Evolutionary conservation across 2,888 invertebrate species (phyloP), one percentile per base, ranked within the genome.

Genomic region (Ctenicera cuprea): DNA sequence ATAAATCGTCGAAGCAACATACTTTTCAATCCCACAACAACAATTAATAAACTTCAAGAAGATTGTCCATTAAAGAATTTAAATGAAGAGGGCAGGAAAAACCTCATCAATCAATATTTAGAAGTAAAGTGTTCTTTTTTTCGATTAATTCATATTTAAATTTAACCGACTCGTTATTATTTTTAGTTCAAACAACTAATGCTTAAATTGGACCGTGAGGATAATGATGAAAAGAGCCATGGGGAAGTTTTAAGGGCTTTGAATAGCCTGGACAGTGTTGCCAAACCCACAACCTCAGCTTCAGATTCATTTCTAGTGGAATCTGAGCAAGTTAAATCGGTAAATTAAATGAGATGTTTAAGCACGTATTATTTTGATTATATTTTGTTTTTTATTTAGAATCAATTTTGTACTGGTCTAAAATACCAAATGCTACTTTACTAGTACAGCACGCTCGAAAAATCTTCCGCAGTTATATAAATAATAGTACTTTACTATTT

Each of bases 1-100:
- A 91, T 97, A 68, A 94, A 92, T 76, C 91, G 98, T 76, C 93
- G 94, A 84, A 91, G 89, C 77, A 94, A 94, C 83, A 89, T 93
- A 12, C 89, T 91, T 78, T 98, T 98, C 87, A 94, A 94, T 87
- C 98, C 98, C n/a, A 94, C 94, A 86, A 92, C 93, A 52, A 97
- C 95, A 14, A 88, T 98, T 78, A 93, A 94, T 81, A 93, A 94
- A 84, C 89, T 97, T 69, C 91, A 91, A 78, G 92, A 92, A 80
- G 89, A 89, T 30, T 87, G 87, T 64, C 88, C 88, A 30, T 89
- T 65, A 89, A 90, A 61, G 89, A 87, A 73, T n/a, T 89, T 94
- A 43, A 93, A 93, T 83, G 50, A 92, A 93, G 90, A 91, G 37
- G 94, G 93, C 62, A 91, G 94, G 75, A 89, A 91, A 82, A 92